A percentile compares a stretch with the other conserved stretches of the same genome.
Conservation (phyloP, 1,140 invertebrate species). For the Pseudomyrmex dendroicus region DNA sequence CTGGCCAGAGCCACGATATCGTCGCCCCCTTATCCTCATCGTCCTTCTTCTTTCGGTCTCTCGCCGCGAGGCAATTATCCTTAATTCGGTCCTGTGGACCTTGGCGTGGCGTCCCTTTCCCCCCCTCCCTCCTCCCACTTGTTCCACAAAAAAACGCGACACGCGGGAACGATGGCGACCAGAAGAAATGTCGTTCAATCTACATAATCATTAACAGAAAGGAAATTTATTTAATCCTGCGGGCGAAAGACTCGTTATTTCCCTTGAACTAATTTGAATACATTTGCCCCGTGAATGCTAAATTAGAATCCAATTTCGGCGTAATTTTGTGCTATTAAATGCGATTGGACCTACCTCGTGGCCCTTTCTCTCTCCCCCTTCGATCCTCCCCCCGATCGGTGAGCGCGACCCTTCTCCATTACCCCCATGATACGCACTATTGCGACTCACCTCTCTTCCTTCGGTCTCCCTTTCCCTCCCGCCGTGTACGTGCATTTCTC, state of each 20-base stretch:
- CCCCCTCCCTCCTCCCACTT: neutral
- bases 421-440: constrained; percentile 9
- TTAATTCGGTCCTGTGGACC: constrained; percentile 76
- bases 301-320: constrained; percentile 85
- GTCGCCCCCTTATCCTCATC: constrained; percentile 21
- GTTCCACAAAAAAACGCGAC: constrained; percentile 38
- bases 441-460: neutral
- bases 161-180: constrained; percentile 36
- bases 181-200: constrained; percentile 83
- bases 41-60: constrained; percentile 40
- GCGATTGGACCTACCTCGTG: constrained; percentile 75
- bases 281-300: constrained; percentile 80
- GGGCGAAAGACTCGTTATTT: constrained; percentile 80
- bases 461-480: too few species aligned
- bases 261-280: constrained; percentile 83
- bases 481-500: neutral
- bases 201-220: constrained; percentile 85
- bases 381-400: neutral
- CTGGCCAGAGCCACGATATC: constrained; percentile 58
- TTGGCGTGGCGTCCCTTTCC: neutral
- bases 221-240: constrained; percentile 83
- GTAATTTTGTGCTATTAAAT: constrained; percentile 85
- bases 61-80: constrained; percentile 78
- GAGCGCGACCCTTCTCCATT: neutral
- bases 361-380: too few species aligned